Conservation (phyloP, 2,113 vertebrate species). For the Uropsilus gracilis region DNA sequence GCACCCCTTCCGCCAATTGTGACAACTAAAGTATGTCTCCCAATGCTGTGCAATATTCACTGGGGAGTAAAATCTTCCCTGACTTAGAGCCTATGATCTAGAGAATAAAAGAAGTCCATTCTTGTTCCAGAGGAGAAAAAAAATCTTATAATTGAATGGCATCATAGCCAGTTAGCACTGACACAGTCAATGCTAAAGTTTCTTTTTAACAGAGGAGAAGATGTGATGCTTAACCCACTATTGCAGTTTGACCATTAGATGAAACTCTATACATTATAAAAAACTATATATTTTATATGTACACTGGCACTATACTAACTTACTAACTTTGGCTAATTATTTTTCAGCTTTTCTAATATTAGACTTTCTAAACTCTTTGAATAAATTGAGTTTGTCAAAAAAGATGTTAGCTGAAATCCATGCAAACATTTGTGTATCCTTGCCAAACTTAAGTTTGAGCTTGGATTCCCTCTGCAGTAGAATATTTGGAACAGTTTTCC, state of each 20-base stretch:
- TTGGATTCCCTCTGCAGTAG: neutral
- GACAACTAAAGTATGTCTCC: neutral
- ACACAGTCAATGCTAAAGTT: neutral
- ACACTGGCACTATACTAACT: neutral
- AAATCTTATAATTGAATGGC: neutral
- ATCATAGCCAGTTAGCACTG: neutral
- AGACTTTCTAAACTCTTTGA: neutral
- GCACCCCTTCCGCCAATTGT: neutral
- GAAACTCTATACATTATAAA: neutral
- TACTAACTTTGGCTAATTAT: neutral
- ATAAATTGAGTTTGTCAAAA: neutral
- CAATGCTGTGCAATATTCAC: neutral
- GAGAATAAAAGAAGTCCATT: neutral
- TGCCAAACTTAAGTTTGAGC: neutral
- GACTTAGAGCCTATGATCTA: neutral
- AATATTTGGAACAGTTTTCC: neutral
- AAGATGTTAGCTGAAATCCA: neutral
- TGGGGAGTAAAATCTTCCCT: neutral
- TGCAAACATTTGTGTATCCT: neutral
- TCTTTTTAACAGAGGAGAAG: neutral
- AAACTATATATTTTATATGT: too few relatives aligned
- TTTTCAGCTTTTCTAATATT: neutral
- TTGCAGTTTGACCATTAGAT: neutral
- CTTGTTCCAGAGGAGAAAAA: neutral
- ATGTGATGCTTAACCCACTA: neutral